Conservation (phyloP, 2,797 vertebrate genomes). For the Pogonophryne albipinna region DNA sequence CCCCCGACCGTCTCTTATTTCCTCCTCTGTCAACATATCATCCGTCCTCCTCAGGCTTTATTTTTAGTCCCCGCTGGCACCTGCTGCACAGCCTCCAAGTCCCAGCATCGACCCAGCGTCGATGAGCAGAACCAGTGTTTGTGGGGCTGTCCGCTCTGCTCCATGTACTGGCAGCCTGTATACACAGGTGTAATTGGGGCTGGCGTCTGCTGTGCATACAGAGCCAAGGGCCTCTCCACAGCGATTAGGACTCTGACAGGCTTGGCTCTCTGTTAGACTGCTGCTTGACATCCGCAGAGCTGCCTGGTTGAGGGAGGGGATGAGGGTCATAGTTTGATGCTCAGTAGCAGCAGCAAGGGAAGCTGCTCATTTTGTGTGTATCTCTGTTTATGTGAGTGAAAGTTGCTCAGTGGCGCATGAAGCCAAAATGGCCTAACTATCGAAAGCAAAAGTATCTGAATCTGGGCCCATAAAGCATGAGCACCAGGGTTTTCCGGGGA, state of each 20-base stretch:
- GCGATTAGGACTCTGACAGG: constrained; percentile 77
- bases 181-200: constrained; percentile 79
- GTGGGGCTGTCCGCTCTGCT: constrained; percentile 53
- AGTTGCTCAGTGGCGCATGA: background rate
- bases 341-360: constrained; percentile 18
- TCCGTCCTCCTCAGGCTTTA: constrained; percentile 23
- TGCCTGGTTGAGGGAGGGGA: background rate
- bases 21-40: constrained; percentile 47
- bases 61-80: constrained; percentile 28
- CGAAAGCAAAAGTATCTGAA: no score
- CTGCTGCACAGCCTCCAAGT: constrained; percentile 13
- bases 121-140: constrained; percentile 67
- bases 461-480: no score
- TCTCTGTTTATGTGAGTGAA: background rate
- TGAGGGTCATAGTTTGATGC: constrained; percentile 30
- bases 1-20: constrained; percentile 21
- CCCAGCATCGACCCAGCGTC: constrained; percentile 70
- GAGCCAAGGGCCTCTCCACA: constrained; percentile 73
- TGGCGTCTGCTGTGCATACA: constrained; percentile 74
- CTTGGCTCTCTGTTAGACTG: constrained; percentile 66
- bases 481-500: no score
- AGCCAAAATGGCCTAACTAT: no score
- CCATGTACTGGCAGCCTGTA: constrained; percentile 66
- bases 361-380: constrained; percentile 19
- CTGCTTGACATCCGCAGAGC: constrained; percentile 64